Percentiles rank a stretch among this genome's conserved stretches.
Evolutionary conservation across 2,797 vertebrate genomes (phyloP).

Genomic region (Hydrolagus colliei): DNA sequence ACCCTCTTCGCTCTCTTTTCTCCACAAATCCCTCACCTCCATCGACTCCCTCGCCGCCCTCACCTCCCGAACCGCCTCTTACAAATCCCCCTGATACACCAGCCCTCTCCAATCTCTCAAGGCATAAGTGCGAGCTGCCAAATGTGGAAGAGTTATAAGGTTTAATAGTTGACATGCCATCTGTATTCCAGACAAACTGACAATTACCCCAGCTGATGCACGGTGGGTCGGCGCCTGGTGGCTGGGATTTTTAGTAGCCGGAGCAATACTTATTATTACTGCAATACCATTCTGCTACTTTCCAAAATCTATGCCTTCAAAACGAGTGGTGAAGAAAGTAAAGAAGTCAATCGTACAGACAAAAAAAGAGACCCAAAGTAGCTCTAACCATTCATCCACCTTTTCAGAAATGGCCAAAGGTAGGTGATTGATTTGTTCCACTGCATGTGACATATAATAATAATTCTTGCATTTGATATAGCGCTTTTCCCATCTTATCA

Average conservation of each 20-base stretch:
- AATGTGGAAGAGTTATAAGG: too few relatives aligned
- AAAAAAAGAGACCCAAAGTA: not conserved
- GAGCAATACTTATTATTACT: constrained; percentile 58
- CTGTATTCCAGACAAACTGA: constrained; percentile 59
- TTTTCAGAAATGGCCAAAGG: constrained; percentile 57
- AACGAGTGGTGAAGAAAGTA: constrained; percentile 41
- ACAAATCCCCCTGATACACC: too few relatives aligned
- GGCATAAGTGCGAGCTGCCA: too few relatives aligned
- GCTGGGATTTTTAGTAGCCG: constrained; percentile 71
- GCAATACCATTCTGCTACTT: constrained; percentile 75
- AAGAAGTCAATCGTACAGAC: not conserved
- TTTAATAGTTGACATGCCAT: not conserved
- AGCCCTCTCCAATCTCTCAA: too few relatives aligned
- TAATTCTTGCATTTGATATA: too few relatives aligned
- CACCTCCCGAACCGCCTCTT: too few relatives aligned
- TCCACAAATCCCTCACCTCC: too few relatives aligned
- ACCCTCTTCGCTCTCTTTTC: too few relatives aligned
- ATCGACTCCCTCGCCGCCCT: too few relatives aligned
- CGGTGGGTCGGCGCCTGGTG: constrained; percentile 84
- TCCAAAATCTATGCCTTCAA: constrained; percentile 63
- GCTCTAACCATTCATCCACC: constrained; percentile 36
- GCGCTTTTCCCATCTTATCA: too few relatives aligned
- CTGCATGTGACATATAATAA: too few relatives aligned
- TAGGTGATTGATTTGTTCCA: constrained; percentile 12
- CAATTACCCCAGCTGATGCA: constrained; percentile 64